Evolutionary conservation across 1,140 invertebrate genomes (phyloP).

Genomic region (Drosophila kikkawai): DNA sequence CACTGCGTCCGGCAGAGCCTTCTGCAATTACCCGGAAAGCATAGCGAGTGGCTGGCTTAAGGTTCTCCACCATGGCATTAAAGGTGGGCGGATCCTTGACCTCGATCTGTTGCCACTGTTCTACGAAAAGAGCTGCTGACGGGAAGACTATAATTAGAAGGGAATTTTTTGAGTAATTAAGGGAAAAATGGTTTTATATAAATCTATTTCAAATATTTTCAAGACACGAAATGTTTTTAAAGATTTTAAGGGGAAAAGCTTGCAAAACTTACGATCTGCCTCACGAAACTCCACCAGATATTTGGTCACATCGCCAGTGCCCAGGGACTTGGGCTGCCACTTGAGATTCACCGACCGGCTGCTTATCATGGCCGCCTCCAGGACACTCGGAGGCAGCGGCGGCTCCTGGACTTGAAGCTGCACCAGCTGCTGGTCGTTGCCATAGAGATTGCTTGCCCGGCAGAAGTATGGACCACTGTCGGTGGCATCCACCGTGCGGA

Average conservation of each 20-base stretch:
- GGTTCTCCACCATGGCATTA: constrained; percentile 88
- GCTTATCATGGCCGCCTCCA: constrained; percentile 89
- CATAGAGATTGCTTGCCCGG: constrained; percentile 92
- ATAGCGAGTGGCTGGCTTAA: constrained; percentile 92
- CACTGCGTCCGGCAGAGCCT: constrained; percentile 90
- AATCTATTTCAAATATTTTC: neutral
- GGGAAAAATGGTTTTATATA: neutral
- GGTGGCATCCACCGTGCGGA: constrained; percentile 89
- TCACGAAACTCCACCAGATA: constrained; percentile 91
- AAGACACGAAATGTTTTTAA: too few species aligned
- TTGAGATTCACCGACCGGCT: constrained; percentile 91
- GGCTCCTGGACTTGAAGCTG: constrained; percentile 93
- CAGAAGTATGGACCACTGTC: constrained; percentile 94
- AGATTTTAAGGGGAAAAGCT: neutral
- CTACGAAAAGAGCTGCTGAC: constrained; percentile 74
- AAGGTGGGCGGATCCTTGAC: constrained; percentile 88
- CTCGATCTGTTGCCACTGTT: constrained; percentile 89
- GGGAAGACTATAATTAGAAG: neutral
- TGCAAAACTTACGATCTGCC: constrained; percentile 86
- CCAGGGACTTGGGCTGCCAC: constrained; percentile 90
- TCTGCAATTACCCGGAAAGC: constrained; percentile 91
- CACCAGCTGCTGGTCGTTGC: constrained; percentile 92
- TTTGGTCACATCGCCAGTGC: constrained; percentile 90
- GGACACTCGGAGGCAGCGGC: constrained; percentile 89
- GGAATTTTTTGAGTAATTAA: neutral